phyloP scores from a whole-genome alignment of 2,888 invertebrate genomes.

The Metalampra italica region DNA sequence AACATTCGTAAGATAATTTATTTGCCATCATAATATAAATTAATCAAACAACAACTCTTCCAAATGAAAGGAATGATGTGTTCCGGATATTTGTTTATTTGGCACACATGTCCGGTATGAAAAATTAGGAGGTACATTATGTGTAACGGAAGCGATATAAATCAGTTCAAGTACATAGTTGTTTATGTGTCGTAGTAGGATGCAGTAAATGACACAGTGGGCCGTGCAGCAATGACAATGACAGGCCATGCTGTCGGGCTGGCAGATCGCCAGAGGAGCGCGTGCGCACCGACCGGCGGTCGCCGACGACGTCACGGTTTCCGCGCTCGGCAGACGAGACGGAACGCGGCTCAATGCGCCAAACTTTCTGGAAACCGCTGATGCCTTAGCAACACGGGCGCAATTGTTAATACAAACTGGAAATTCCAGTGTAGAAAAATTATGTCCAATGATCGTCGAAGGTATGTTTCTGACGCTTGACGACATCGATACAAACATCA shows the following conservation, averaged over 20 bases:
- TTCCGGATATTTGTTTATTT: no score
- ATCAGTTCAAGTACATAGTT: conserved; percentile 32
- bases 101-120: no score
- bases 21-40: no score
- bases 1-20: no score
- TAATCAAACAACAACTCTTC: no score
- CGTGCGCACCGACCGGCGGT: conserved; percentile 26
- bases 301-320: conserved; percentile 22
- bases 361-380: conserved; percentile 32
- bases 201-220: conserved; percentile 36
- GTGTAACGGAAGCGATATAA: conserved; percentile 27
- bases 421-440: background rate
- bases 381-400: conserved; percentile 35
- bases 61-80: no score
- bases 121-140: no score
- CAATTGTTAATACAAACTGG: background rate
- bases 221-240: conserved; percentile 38
- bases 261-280: conserved; percentile 49
- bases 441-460: background rate
- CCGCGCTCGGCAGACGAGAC: conserved; percentile 14
- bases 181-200: conserved; percentile 27
- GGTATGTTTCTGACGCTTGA: no score
- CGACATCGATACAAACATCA: no score
- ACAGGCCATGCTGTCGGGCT: conserved; percentile 48
- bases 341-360: conserved; percentile 22